Evolutionary conservation across 2,113 vertebrate species (phyloP).

Genomic region (Microcebus tavaratra): DNA sequence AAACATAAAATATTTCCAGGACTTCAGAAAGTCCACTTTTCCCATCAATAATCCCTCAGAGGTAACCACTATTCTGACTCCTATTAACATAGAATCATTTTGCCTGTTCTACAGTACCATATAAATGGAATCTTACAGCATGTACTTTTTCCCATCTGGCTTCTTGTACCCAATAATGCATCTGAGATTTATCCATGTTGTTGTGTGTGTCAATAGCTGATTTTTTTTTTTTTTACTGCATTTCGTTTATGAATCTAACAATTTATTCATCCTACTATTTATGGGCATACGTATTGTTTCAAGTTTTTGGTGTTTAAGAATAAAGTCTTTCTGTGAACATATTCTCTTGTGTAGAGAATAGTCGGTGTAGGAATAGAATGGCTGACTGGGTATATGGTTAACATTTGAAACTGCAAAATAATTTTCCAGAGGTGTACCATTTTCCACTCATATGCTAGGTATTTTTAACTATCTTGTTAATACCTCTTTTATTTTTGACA

Average conservation of each 20-base stretch:
- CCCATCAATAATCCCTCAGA: neutral
- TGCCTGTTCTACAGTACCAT: neutral
- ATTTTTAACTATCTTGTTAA: constrained; percentile 7
- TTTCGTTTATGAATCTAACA: neutral
- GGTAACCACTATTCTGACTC: neutral
- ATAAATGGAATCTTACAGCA: neutral
- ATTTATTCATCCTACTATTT: neutral
- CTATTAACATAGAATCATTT: neutral
- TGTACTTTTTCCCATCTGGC: neutral
- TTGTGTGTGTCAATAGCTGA: neutral
- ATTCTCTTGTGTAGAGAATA: neutral
- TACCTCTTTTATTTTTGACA: neutral
- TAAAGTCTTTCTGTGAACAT: neutral
- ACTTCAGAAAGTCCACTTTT: neutral
- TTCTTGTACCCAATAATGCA: neutral
- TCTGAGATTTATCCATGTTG: neutral
- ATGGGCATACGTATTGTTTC: neutral
- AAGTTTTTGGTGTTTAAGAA: neutral
- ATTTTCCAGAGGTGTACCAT: neutral
- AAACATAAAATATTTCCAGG: neutral
- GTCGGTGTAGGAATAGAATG: neutral
- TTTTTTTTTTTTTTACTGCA: neutral
- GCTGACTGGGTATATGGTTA: neutral
- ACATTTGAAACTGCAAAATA: constrained; percentile 41
- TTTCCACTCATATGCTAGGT: neutral